Evolutionary conservation across 2,888 invertebrate species (phyloP), one percentile per base, ranked within the genome.

Genomic region (Heterodera filipjevi): DNA sequence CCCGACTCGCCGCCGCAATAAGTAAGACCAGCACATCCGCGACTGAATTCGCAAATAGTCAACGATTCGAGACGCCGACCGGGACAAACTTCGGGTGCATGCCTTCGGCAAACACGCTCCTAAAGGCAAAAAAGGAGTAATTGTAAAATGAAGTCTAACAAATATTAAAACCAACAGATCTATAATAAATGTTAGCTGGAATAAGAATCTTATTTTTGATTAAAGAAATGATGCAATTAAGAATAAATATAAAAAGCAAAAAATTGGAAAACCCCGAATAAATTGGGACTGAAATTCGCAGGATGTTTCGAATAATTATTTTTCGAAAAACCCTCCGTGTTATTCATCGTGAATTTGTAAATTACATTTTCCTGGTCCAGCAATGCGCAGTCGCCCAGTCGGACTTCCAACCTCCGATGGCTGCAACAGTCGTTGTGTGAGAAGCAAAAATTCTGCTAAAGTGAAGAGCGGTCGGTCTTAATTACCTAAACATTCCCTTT

Each of bases 1-100:
- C 83, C 83, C 32, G 83, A 85, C 66, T 83, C 83, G 35, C 83
- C 83, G 16, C 83, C 83, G 35, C 59, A 75, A 33, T 79, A 76
- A 22, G 80, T 49, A 22, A 83, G 49, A 10, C 83, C 85, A 6
- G 79, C 71, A 0, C 80, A 77, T 12, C 66, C 33, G 19, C 46
- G 73, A 74, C 83, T 83, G n/a, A 76, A 64, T 19, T 79, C 84
- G 39, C 85, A 35, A n/a, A 71, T 35, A 6, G 83, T 84, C 27
- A 83, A 72, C 30, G 81, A 35, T 49, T 83, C 83, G 44, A 84
- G 64, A 10, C 83, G 84, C 16, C 83, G 80, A 66, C 85, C 83
- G 32, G 85, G 32, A 0, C 71, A 64, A 30, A 74, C 75, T 49
- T 81, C 80, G 12, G 84, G 79, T 6, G 82, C 22, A 49, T 74